Percentiles rank a stretch among this genome's conserved stretches.
Evolutionary conservation across 2,113 vertebrate species (phyloP).

Genomic region (Planiliza haematocheilus): DNA sequence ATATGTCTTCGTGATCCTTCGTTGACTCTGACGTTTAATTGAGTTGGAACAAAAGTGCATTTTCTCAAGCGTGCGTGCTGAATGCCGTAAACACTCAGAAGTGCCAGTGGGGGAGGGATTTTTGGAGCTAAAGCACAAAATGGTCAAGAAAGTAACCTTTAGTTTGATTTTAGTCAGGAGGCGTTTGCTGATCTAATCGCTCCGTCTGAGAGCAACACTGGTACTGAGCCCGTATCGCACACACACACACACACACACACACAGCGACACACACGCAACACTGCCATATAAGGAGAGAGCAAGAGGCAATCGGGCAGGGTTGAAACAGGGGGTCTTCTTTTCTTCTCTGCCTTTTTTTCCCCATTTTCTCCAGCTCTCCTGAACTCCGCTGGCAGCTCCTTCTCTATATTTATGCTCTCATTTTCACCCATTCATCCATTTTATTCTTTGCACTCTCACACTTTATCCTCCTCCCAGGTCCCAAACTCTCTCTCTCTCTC

Average conservation of each 20-base stretch:
- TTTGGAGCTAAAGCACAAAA: slow-evolving; percentile 1
- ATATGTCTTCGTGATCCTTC: not conserved
- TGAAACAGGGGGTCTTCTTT: slow-evolving; percentile 69
- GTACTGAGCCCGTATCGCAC: slow-evolving; percentile 60
- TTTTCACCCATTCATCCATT: slow-evolving; percentile 36
- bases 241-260: slow-evolving; percentile 48
- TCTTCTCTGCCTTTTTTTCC: slow-evolving; percentile 50
- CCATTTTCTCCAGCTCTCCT: slow-evolving; percentile 55
- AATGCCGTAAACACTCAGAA: not conserved
- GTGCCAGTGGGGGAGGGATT: not conserved
- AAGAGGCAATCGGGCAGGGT: slow-evolving; percentile 61
- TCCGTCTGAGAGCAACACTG: slow-evolving; percentile 67
- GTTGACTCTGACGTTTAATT: not conserved
- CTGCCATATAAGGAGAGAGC: slow-evolving; percentile 80
- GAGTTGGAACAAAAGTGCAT: not conserved
- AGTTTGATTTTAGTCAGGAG: slow-evolving; percentile 58
- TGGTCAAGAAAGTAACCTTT: slow-evolving; percentile 33
- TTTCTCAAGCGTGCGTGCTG: not conserved
- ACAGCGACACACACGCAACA: slow-evolving; percentile 47
- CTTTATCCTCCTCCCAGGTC: slow-evolving; percentile 10
- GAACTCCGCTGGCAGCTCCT: slow-evolving; percentile 51
- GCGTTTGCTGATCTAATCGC: slow-evolving; percentile 75
- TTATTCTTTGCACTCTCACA: not conserved
- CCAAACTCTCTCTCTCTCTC: slow-evolving; percentile 11
- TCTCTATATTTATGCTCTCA: slow-evolving; percentile 40